phyloP scores from a whole-genome alignment of 2,797 vertebrate species.

The Scyliorhinus canicula region DNA sequence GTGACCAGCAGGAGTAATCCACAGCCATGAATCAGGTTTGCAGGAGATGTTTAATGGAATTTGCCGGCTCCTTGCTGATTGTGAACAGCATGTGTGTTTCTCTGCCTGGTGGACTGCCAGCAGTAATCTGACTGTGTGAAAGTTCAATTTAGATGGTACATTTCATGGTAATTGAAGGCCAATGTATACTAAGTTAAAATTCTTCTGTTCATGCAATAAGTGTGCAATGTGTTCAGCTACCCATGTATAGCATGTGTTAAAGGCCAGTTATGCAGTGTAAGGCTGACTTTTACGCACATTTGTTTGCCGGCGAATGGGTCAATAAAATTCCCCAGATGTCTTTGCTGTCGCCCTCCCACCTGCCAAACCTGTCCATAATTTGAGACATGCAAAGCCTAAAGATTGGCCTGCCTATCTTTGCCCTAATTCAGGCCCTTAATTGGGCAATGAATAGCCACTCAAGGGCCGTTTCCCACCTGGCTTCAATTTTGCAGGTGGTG shows the following conservation, averaged over 20 bases:
- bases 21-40: not conserved
- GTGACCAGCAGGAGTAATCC: not conserved
- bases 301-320: no score
- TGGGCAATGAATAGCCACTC: no score
- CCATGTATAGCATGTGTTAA: not conserved
- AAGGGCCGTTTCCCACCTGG: no score
- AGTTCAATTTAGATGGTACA: not conserved
- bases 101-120: not conserved
- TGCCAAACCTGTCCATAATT: no score
- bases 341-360: no score
- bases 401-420: no score
- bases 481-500: no score
- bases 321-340: no score
- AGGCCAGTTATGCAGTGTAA: no score
- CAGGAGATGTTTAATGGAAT: not conserved
- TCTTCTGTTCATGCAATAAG: not conserved
- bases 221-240: not conserved
- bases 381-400: no score
- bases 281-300: no score
- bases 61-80: not conserved
- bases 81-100: not conserved
- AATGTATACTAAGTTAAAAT: not conserved
- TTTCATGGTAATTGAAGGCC: not conserved
- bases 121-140: not conserved
- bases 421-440: no score